Percentiles rank a stretch among this genome's conserved stretches.
Conservation (phyloP, 1,140 invertebrate genomes). For the Pogonomyrmex californicus region DNA sequence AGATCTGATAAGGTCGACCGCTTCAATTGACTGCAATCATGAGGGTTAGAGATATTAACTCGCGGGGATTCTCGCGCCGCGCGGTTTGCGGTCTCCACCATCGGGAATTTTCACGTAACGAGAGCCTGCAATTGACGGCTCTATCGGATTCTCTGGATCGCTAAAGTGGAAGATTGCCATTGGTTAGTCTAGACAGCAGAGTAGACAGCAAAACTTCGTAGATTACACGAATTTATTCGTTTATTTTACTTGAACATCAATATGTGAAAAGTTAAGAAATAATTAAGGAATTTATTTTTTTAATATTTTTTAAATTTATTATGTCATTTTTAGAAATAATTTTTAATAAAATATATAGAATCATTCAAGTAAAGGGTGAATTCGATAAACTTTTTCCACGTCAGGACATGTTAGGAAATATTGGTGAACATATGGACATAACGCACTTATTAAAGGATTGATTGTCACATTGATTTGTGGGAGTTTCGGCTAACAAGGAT, state of each 20-base stretch:
- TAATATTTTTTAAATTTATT: background rate
- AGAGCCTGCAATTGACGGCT: constrained; percentile 81
- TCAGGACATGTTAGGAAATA: background rate
- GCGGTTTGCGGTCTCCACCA: background rate
- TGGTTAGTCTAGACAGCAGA: background rate
- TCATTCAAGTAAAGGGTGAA: background rate
- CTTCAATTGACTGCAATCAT: constrained; percentile 84
- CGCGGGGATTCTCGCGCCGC: constrained; percentile 61
- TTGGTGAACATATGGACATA: constrained; percentile 29
- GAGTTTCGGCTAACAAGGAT: constrained; percentile 42
- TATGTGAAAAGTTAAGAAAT: background rate
- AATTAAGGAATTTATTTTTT: background rate
- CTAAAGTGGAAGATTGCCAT: background rate
- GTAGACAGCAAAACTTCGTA: background rate
- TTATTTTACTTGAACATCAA: background rate
- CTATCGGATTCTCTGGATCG: constrained; percentile 77
- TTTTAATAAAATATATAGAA: background rate
- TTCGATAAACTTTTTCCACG: background rate
- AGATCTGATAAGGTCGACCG: constrained; percentile 81
- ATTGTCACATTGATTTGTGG: constrained; percentile 49
- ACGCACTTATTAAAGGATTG: constrained; percentile 14
- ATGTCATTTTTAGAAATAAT: background rate
- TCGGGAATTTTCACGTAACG: constrained; percentile 77
- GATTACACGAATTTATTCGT: background rate
- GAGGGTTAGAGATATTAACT: constrained; percentile 79